A percentile compares a stretch with the other conserved stretches of the same genome.
Evolutionary conservation across 2,888 invertebrate genomes (phyloP).

Genomic region (Folsomia candida): DNA sequence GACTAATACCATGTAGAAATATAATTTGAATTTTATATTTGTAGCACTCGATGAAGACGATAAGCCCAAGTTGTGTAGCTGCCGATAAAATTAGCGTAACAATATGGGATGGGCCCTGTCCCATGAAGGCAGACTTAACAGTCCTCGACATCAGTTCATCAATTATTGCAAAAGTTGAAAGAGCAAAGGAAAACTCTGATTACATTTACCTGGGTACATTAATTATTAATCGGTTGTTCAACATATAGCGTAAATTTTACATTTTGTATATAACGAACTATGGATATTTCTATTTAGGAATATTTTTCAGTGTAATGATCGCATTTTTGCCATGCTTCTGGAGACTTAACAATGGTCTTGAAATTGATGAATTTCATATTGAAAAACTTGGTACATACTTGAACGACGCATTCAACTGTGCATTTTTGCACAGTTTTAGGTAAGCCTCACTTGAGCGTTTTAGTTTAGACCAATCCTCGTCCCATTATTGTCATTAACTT

Average conservation of each 20-base stretch:
- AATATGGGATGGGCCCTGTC: slow-evolving; percentile 87
- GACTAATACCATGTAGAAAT: background rate
- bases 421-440: slow-evolving; percentile 43
- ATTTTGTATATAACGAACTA: slow-evolving; percentile 10
- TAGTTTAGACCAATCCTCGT: too few relatives aligned
- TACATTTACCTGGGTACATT: slow-evolving; percentile 68
- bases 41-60: slow-evolving; percentile 66
- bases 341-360: slow-evolving; percentile 52
- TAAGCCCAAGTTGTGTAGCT: slow-evolving; percentile 67
- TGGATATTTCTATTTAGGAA: slow-evolving; percentile 50
- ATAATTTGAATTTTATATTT: slow-evolving; percentile 8
- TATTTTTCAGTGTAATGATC: slow-evolving; percentile 62
- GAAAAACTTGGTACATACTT: slow-evolving; percentile 38
- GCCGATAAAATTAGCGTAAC: slow-evolving; percentile 91
- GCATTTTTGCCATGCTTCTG: slow-evolving; percentile 65
- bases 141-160: slow-evolving; percentile 92
- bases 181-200: slow-evolving; percentile 73
- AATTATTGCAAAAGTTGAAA: slow-evolving; percentile 87
- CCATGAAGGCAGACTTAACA: slow-evolving; percentile 88
- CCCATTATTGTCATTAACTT: too few relatives aligned
- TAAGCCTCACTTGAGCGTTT: slow-evolving; percentile 27
- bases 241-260: too few relatives aligned
- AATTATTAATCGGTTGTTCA: background rate
- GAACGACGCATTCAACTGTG: slow-evolving; percentile 32
- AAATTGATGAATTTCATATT: slow-evolving; percentile 46